phyloP scores from a whole-genome alignment of 2,888 invertebrate genomes.

The Euproctis similis region DNA sequence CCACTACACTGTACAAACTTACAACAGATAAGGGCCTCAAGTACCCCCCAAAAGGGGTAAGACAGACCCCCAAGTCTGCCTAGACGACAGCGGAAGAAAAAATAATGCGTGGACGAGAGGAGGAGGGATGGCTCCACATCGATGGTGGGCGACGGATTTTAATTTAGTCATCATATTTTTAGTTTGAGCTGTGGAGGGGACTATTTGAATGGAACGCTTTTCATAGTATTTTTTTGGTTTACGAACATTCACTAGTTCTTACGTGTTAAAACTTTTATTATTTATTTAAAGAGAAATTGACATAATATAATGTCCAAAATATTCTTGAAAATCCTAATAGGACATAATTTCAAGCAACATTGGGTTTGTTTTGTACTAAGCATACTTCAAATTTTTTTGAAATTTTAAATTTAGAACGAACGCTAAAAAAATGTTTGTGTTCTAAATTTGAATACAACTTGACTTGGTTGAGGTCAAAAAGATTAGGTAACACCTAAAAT shows the following conservation, averaged over 20 bases:
- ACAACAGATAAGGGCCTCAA: slow-evolving; percentile 70
- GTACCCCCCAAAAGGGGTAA: slow-evolving; percentile 74
- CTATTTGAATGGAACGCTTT: neutral
- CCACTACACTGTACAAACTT: slow-evolving; percentile 74
- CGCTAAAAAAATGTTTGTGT: too few relatives aligned
- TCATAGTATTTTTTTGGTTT: neutral
- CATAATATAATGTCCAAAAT: too few relatives aligned
- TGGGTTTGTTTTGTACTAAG: too few relatives aligned
- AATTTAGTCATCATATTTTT: slow-evolving; percentile 25
- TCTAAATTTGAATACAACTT: too few relatives aligned
- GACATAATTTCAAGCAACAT: too few relatives aligned
- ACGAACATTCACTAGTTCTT: too few relatives aligned
- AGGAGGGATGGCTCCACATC: slow-evolving; percentile 31
- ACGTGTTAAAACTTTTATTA: too few relatives aligned
- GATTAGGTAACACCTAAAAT: slow-evolving; percentile 3
- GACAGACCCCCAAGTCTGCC: slow-evolving; percentile 59
- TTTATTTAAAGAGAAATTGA: too few relatives aligned
- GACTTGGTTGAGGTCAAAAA: slow-evolving; percentile 6
- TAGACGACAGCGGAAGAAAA: slow-evolving; percentile 69
- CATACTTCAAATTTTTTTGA: too few relatives aligned
- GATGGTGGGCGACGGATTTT: slow-evolving; percentile 20
- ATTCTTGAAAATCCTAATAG: too few relatives aligned
- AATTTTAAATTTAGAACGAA: too few relatives aligned
- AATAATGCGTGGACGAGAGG: slow-evolving; percentile 56
- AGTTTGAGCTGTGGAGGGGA: slow-evolving; percentile 6